Evolutionary conservation across 2,888 invertebrate genomes (phyloP).

Genomic region (Chirona hameri): DNA sequence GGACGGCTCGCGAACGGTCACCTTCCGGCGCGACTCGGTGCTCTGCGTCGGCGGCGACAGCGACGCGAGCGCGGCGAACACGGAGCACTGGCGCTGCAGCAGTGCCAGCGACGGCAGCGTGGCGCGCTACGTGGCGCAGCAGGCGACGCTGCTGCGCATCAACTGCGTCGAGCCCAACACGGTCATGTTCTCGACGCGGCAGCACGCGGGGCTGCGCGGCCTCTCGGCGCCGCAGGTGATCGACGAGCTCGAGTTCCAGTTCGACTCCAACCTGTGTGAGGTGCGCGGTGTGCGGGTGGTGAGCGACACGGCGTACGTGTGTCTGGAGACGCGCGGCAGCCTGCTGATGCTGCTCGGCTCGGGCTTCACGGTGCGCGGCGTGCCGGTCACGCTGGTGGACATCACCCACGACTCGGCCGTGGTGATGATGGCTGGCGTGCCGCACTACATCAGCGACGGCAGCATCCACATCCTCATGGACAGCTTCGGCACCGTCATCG

Average conservation of each 20-base stretch:
- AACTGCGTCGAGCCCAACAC: conserved; percentile 42
- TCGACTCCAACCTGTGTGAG: conserved; percentile 43
- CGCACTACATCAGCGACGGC: conserved; percentile 45
- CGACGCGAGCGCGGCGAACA: conserved; percentile 36
- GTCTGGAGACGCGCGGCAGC: conserved; percentile 43
- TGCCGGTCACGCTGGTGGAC: conserved; percentile 44
- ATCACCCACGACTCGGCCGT: conserved; percentile 45
- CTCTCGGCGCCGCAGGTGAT: conserved; percentile 47
- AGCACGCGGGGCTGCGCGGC: conserved; percentile 40
- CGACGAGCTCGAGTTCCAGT: conserved; percentile 46
- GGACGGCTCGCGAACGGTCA: conserved; percentile 14
- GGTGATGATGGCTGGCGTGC: conserved; percentile 46
- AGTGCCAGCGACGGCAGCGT: conserved; percentile 37
- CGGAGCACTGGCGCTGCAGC: conserved; percentile 37
- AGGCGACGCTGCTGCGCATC: conserved; percentile 40
- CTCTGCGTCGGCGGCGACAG: conserved; percentile 33
- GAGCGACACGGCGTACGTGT: conserved; percentile 45
- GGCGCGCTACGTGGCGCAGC: conserved; percentile 37
- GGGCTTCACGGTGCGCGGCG: conserved; percentile 42
- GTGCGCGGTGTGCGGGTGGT: conserved; percentile 46
- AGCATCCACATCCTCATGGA: conserved; percentile 44
- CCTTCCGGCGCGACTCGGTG: conserved; percentile 26
- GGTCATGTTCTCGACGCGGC: conserved; percentile 40
- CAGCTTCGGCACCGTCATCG: conserved; percentile 46
- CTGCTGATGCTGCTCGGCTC: conserved; percentile 43